A percentile compares a stretch with the other conserved stretches of the same genome.
phyloP scores from a whole-genome alignment of 2,797 vertebrate species.

The Iguana delicatissima region DNA sequence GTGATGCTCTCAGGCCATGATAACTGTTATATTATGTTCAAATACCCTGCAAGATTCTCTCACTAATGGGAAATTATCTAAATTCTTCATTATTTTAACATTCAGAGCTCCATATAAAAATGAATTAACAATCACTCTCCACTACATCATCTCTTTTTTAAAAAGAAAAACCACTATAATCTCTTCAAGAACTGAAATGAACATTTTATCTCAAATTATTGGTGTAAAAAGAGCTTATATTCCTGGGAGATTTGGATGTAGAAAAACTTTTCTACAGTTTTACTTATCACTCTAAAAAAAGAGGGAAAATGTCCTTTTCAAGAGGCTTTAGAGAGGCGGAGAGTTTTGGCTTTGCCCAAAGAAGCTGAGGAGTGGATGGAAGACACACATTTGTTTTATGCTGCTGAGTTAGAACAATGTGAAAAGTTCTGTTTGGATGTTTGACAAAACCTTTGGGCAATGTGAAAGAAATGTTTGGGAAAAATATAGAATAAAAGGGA shows the following conservation, averaged over 20 bases:
- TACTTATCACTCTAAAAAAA: constrained; percentile 55
- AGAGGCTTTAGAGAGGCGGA: constrained; percentile 15
- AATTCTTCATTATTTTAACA: constrained; percentile 49
- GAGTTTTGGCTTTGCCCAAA: neutral
- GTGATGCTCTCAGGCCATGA: constrained; percentile 27
- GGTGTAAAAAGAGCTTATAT: constrained; percentile 53
- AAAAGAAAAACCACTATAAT: constrained; percentile 39
- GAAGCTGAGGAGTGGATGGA: neutral
- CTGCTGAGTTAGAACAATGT: neutral
- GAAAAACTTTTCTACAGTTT: constrained; percentile 50
- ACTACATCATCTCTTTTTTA: constrained; percentile 28
- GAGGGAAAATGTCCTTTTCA: constrained; percentile 19
- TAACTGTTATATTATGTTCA: constrained; percentile 19
- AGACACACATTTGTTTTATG: neutral
- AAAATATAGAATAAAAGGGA: neutral
- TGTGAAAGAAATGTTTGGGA: neutral
- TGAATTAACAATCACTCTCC: constrained; percentile 57
- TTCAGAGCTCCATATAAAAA: constrained; percentile 47
- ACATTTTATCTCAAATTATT: constrained; percentile 49
- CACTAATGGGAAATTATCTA: constrained; percentile 48
- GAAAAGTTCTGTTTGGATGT: neutral
- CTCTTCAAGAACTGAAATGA: constrained; percentile 24
- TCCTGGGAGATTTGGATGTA: constrained; percentile 51
- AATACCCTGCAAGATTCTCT: constrained; percentile 9
- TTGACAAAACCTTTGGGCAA: neutral